Base-by-base conservation (phyloP, 2,113 vertebrate genomes). In the Lethenteron reissneri region DNA sequence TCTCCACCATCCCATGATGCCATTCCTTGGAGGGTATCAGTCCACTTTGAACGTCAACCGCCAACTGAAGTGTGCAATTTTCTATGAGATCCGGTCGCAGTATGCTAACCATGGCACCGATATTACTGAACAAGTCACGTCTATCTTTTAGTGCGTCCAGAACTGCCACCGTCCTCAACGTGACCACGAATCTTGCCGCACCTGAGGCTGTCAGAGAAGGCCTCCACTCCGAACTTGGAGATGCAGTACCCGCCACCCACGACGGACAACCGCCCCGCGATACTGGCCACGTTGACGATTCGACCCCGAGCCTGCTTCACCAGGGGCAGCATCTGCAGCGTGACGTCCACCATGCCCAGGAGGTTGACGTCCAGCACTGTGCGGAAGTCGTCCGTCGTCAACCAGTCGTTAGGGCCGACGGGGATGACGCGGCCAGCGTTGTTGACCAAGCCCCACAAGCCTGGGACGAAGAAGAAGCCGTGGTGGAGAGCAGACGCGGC, bases 321-420 rank as follows among this genome's bases (percentile, higher is more conserved):
- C 71, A 87, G 80, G 1, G 84, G 84, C 59, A 88, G 79, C 70
- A 85, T 81, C 70, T 81, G 82, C 56, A 89, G 80, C 0, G 80
- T 86, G 71, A 88, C 78, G 2, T 84, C 83, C 71, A 84, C 83
- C 11, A 85, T 59, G 64, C 84, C 86, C 0, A 83, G 74, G 58
- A 87, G 81, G 72, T 83, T 84, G 11, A 85, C 81, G 72, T 87
- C 80, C 74, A 87, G 62, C 69, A 82, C 81, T 58, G 81, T 79
- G 14, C 71, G 78, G 73, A 84, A 88, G 70, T 88, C 84, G 73
- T 85, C 82, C 60, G 81, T 58, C 15, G 76, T 82, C 86, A 90
- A 87, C 92, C 92, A 97, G 69, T 89, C 89, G 0, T 87, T 87
- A 58, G 92, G 92, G 4, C 89, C 91, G 60, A 94, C 88, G 74